phyloP scores from a whole-genome alignment of 2,797 vertebrate species.

The Agapornis canus region DNA sequence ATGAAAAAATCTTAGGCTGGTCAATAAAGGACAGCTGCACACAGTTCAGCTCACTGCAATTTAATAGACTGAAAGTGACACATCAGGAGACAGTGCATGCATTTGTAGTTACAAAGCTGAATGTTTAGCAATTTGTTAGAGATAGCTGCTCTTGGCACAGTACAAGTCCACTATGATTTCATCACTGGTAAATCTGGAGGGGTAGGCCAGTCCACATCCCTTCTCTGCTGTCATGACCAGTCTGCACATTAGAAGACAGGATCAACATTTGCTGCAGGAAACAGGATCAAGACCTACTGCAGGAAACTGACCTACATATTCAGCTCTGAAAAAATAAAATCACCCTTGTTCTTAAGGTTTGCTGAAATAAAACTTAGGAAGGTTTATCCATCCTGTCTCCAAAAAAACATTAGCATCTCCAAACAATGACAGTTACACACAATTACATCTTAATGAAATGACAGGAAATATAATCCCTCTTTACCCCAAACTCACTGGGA shows the following conservation, averaged over 20 bases:
- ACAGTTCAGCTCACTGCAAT: conserved; percentile 29
- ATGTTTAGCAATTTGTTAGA: not conserved
- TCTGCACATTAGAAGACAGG: not conserved
- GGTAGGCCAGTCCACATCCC: not conserved
- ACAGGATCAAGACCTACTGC: not conserved
- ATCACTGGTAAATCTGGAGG: not conserved
- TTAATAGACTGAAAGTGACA: conserved; percentile 16
- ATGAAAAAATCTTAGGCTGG: not conserved
- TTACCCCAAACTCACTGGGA: not conserved
- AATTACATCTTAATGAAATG: not conserved
- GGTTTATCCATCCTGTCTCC: not conserved
- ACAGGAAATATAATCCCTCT: not conserved
- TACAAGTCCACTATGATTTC: not conserved
- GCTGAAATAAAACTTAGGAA: not conserved
- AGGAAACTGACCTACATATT: not conserved
- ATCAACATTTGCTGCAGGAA: conserved; percentile 4
- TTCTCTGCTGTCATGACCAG: not conserved
- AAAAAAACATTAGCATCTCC: not conserved
- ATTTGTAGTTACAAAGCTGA: not conserved
- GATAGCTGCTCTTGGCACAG: not conserved
- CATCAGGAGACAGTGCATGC: not conserved
- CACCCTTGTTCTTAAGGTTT: not conserved
- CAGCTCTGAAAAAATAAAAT: not conserved
- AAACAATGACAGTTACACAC: not conserved
- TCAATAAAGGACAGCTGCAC: conserved; percentile 32